Conservation (phyloP, 2,113 vertebrate genomes). For the Cololabis saira region DNA sequence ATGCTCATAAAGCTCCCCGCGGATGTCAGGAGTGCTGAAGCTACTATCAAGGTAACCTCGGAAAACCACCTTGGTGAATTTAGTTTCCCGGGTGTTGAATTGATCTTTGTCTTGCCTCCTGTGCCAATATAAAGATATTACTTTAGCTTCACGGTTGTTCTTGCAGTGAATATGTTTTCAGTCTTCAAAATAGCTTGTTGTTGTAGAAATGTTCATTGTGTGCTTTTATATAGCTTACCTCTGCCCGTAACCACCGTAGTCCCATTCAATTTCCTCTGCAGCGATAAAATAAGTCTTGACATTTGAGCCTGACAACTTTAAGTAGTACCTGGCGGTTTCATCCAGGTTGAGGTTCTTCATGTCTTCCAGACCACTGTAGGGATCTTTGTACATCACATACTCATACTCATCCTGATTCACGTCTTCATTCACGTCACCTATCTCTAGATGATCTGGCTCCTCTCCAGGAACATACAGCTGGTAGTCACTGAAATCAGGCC, state of each 20-base stretch:
- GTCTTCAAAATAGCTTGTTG: background rate
- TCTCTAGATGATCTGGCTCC: conserved; percentile 26
- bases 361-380: conserved; percentile 80
- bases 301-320: conserved; percentile 81
- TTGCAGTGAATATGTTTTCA: background rate
- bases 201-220: background rate
- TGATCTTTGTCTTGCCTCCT: conserved; percentile 54
- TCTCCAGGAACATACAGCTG: conserved; percentile 76
- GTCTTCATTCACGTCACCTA: conserved; percentile 34
- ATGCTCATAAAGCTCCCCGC: conserved; percentile 88
- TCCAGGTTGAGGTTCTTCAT: conserved; percentile 76
- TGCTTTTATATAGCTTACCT: conserved; percentile 61
- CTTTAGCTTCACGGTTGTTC: background rate
- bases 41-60: conserved; percentile 87
- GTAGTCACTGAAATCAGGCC: conserved; percentile 83
- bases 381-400: conserved; percentile 87
- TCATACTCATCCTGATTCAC: conserved; percentile 77
- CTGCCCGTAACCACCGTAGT: conserved; percentile 84
- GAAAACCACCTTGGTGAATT: conserved; percentile 90
- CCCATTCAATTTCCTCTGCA: conserved; percentile 91
- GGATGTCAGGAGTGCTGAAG: conserved; percentile 83
- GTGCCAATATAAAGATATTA: background rate
- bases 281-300: conserved; percentile 89
- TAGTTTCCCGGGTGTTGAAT: conserved; percentile 45
- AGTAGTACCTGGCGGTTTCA: conserved; percentile 80